phyloP scores from a whole-genome alignment of 2,888 invertebrate species.

The Spilarctia lutea region DNA sequence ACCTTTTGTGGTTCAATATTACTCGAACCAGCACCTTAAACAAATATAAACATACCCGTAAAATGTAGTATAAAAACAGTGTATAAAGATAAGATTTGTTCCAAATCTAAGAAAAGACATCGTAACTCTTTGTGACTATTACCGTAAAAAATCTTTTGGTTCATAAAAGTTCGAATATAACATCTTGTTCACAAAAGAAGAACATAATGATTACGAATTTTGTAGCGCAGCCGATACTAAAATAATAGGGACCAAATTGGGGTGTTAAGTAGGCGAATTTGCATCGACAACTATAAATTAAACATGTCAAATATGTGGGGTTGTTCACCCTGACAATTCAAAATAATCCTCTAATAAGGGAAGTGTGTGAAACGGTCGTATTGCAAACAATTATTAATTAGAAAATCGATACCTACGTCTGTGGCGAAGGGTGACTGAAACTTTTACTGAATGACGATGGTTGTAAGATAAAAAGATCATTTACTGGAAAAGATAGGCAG shows the following conservation, averaged over 20 bases:
- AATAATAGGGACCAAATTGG: conserved; percentile 50
- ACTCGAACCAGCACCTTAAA: conserved; percentile 5
- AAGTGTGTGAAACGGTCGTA: conserved; percentile 65
- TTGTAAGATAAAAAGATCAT: not conserved
- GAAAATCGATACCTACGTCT: conserved; percentile 52
- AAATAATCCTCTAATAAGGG: conserved; percentile 70
- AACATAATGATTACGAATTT: conserved; percentile 28
- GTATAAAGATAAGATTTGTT: conserved; percentile 30
- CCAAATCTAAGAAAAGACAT: conserved; percentile 34
- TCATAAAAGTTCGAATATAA: conserved; percentile 40
- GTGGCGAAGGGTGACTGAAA: not conserved
- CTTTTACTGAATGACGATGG: not conserved
- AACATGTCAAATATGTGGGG: conserved; percentile 72
- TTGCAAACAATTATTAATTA: conserved; percentile 67
- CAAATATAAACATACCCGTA: conserved; percentile 34
- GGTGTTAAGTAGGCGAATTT: conserved; percentile 62
- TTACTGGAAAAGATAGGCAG: not conserved
- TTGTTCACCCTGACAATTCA: conserved; percentile 64
- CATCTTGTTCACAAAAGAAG: conserved; percentile 39
- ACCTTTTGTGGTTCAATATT: conserved; percentile 13
- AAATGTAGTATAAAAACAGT: conserved; percentile 18
- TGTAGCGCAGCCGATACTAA: conserved; percentile 31
- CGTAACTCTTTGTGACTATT: conserved; percentile 39
- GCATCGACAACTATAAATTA: conserved; percentile 74
- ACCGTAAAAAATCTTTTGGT: conserved; percentile 33